These are phyloP conservation scores for Gila orcuttii DNA, from an alignment of 2,113 vertebrate genomes.

Conservation along the genomic window DNA sequence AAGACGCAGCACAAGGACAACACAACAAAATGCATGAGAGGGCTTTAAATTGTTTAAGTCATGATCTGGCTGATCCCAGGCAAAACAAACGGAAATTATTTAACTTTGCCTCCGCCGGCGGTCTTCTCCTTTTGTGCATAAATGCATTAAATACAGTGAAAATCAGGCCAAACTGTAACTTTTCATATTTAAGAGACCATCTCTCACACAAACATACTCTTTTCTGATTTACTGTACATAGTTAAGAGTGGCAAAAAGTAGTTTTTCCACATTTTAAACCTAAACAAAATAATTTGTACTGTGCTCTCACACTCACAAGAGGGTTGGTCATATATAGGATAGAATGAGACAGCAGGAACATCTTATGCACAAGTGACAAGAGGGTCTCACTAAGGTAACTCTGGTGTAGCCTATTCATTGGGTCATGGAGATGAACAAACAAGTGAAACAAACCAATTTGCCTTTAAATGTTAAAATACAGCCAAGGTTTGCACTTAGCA, in stretches of 20 bases:
- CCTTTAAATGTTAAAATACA: background rate
- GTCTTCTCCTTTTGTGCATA: conserved; percentile 22
- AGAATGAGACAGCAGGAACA: background rate
- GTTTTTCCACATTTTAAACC: background rate
- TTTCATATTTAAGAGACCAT: background rate
- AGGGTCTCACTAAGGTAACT: background rate
- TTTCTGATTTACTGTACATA: background rate
- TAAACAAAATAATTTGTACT: background rate
- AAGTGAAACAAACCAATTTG: background rate
- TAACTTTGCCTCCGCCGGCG: conserved; percentile 31
- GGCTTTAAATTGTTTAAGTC: conserved; percentile 44
- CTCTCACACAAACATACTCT: background rate
- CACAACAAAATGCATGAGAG: conserved; percentile 22
- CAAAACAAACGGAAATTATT: conserved; percentile 34
- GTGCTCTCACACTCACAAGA: background rate
- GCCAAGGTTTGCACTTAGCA: background rate
- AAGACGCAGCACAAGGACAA: background rate
- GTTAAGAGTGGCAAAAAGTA: background rate
- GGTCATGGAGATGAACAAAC: background rate
- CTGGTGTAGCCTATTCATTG: background rate
- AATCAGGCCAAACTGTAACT: conserved; percentile 3
- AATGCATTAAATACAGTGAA: conserved; percentile 22
- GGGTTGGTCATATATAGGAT: background rate
- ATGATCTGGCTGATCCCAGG: conserved; percentile 46
- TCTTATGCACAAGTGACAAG: background rate